Evolutionary conservation across 2,113 vertebrate species (phyloP).

Genomic region (Austrofundulus limnaeus): DNA sequence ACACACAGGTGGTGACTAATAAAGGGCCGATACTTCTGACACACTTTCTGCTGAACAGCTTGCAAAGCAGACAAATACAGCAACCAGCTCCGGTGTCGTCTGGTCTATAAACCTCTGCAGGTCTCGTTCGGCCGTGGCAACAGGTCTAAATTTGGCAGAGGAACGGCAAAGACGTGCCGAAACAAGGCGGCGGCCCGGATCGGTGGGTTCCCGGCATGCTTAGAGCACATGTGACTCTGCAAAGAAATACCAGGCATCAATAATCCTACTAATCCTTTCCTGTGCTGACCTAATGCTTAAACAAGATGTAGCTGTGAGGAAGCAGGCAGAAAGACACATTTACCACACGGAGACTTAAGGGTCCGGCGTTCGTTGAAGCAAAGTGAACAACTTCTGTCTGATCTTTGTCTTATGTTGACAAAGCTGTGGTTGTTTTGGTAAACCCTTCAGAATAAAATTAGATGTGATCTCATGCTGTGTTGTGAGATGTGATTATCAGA

Average conservation of each 20-base stretch:
- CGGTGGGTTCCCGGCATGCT: slow-evolving; percentile 66
- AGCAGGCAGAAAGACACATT: slow-evolving; percentile 5
- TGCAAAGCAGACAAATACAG: slow-evolving; percentile 26
- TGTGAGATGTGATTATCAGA: too few relatives aligned
- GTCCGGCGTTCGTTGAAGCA: too few relatives aligned
- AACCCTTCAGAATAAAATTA: too few relatives aligned
- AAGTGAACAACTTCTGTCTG: too few relatives aligned
- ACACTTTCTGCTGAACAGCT: slow-evolving; percentile 25
- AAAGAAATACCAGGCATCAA: slow-evolving; percentile 63
- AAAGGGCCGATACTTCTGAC: slow-evolving; percentile 12
- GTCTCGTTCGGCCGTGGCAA: slow-evolving; percentile 22
- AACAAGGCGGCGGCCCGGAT: slow-evolving; percentile 23
- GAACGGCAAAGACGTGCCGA: slow-evolving; percentile 46
- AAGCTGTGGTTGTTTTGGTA: too few relatives aligned
- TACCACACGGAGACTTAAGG: neutral
- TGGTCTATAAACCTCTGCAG: slow-evolving; percentile 17
- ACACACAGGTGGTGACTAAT: slow-evolving; percentile 13
- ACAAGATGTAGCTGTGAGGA: slow-evolving; percentile 51
- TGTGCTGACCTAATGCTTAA: slow-evolving; percentile 63
- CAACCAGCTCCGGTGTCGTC: slow-evolving; percentile 27
- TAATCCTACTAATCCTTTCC: slow-evolving; percentile 73
- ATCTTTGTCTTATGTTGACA: too few relatives aligned
- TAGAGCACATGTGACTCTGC: slow-evolving; percentile 66
- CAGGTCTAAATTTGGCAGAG: slow-evolving; percentile 55
- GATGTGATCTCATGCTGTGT: too few relatives aligned